Conservation (phyloP, 2,888 invertebrate genomes). For the Melipona beecheii region DNA sequence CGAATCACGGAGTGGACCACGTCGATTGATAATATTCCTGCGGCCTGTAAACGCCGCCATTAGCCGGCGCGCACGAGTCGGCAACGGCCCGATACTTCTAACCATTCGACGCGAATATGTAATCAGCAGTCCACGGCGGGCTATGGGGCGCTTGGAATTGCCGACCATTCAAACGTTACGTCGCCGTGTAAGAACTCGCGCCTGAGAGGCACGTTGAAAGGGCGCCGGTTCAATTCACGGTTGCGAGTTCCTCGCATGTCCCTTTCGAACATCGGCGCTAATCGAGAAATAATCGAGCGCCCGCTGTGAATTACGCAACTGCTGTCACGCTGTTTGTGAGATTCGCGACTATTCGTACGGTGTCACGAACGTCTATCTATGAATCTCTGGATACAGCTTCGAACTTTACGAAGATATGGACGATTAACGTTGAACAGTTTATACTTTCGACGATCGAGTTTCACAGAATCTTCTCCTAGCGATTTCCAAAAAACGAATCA, state of each 20-base stretch:
- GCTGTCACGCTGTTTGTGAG: neutral
- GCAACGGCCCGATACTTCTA: constrained; percentile 22
- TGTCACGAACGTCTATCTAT: too few relatives aligned
- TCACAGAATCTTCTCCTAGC: too few relatives aligned
- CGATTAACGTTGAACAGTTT: too few relatives aligned
- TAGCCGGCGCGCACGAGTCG: neutral
- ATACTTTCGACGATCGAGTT: too few relatives aligned
- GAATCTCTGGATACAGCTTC: too few relatives aligned
- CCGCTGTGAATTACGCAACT: neutral
- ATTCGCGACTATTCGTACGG: too few relatives aligned
- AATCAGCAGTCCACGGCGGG: constrained; percentile 7
- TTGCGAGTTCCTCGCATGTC: neutral
- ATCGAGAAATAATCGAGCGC: neutral
- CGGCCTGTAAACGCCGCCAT: constrained; percentile 14
- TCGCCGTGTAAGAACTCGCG: constrained; percentile 4
- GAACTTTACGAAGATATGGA: too few relatives aligned
- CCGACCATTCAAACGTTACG: constrained; percentile 8
- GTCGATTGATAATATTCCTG: constrained; percentile 36
- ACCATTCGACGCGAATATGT: constrained; percentile 25
- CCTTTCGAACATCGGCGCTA: neutral
- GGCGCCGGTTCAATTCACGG: neutral
- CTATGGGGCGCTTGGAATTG: constrained; percentile 14
- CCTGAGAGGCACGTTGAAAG: neutral
- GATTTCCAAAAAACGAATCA: too few relatives aligned
- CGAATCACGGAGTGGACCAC: constrained; percentile 10